Percentiles rank a stretch among this genome's conserved stretches.
Conservation (phyloP, 2,797 vertebrate species). For the Gastrophryne carolinensis region DNA sequence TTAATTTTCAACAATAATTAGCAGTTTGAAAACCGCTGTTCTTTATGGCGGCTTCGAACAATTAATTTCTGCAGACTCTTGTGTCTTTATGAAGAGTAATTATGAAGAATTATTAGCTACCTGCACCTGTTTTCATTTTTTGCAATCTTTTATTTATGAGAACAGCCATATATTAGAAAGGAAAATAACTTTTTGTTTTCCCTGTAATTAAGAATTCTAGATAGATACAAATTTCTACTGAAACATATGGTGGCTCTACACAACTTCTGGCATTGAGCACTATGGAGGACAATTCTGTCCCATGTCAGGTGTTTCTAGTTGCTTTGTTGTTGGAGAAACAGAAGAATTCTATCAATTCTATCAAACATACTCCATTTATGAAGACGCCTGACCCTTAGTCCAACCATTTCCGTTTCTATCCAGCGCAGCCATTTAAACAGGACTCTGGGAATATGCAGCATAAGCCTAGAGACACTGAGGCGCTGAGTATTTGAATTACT, state of each 20-base stretch:
- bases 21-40: constrained; percentile 61
- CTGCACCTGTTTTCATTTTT: constrained; percentile 63
- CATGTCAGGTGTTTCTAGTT: constrained; percentile 28
- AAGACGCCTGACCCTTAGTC: no score
- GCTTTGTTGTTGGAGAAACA: background rate
- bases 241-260: constrained; percentile 55
- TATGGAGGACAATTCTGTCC: constrained; percentile 21
- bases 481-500: no score
- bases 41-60: constrained; percentile 61
- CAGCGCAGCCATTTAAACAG: no score
- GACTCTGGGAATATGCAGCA: no score
- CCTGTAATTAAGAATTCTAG: constrained; percentile 54
- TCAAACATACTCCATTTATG: no score
- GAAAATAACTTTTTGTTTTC: constrained; percentile 48
- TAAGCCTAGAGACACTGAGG: no score
- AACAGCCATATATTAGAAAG: constrained; percentile 57
- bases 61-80: constrained; percentile 62
- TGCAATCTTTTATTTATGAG: constrained; percentile 70
- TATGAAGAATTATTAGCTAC: constrained; percentile 68
- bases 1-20: constrained; percentile 60
- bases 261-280: constrained; percentile 32
- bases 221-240: constrained; percentile 58
- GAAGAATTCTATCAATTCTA: no score
- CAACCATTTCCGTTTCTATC: no score
- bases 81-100: constrained; percentile 65